These are phyloP conservation scores for Hemibagrus wyckioides DNA, from an alignment of 2,113 vertebrate species.

Conservation along the genomic window DNA sequence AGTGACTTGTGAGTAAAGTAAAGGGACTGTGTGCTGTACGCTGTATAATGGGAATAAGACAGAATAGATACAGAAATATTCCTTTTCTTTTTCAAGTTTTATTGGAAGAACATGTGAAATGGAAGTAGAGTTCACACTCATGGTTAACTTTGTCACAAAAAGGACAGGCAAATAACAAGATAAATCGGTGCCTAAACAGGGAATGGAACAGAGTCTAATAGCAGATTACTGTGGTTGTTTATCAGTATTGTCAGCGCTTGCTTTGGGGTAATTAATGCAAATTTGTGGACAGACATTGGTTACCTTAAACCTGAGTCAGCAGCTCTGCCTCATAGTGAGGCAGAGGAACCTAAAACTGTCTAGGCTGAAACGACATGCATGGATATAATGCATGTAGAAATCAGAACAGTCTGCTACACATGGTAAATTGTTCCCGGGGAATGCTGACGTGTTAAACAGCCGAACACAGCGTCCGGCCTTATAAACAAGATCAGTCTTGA, in stretches of 20 bases:
- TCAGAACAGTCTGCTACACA: constrained; percentile 17
- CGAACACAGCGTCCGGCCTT: constrained; percentile 1
- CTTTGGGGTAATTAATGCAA: background rate
- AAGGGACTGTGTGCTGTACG: too few species aligned
- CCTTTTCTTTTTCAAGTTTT: background rate
- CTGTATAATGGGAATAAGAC: background rate
- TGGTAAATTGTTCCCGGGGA: constrained; percentile 35
- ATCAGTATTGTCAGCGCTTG: background rate
- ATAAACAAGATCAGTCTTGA: constrained; percentile 31
- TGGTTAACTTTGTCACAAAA: background rate
- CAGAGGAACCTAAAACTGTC: background rate
- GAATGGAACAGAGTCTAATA: background rate
- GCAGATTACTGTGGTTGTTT: background rate
- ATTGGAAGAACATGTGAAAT: background rate
- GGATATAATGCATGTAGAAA: background rate
- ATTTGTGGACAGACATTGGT: background rate
- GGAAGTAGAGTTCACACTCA: background rate
- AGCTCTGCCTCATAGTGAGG: background rate
- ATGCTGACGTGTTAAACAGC: constrained; percentile 7
- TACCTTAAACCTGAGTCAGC: background rate
- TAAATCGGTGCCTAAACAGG: too few species aligned
- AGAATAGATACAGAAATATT: background rate
- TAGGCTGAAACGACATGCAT: background rate
- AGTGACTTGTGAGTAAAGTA: too few species aligned
- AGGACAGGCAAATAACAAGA: background rate